phyloP scores from a whole-genome alignment of 2,113 vertebrate species.

The Sardina pilchardus region DNA sequence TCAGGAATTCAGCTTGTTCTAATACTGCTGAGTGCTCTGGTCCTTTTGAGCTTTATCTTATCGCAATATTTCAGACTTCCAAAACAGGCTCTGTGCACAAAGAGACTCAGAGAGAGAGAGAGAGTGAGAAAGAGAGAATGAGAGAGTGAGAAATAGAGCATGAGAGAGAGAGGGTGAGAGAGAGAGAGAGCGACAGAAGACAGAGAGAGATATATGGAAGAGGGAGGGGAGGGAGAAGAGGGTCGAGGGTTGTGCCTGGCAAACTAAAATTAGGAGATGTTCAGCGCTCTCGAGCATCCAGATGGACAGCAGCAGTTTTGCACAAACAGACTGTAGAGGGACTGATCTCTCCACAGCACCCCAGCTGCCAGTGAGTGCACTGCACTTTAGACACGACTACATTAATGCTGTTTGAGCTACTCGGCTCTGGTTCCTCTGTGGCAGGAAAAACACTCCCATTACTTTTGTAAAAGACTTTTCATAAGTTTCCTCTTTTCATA shows the following conservation, averaged over 20 bases:
- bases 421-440: neutral
- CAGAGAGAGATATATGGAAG: neutral
- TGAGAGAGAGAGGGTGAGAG: neutral
- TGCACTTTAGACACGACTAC: neutral
- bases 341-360: neutral
- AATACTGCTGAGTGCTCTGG: neutral
- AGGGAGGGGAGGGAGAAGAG: neutral
- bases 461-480: too few species aligned
- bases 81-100: neutral
- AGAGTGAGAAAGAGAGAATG: neutral
- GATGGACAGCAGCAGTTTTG: neutral
- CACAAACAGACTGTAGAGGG: neutral
- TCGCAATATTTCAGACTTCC: neutral
- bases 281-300: neutral
- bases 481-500: too few species aligned
- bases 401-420: neutral
- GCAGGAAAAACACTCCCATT: neutral
- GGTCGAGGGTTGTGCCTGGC: neutral
- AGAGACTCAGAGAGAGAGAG: neutral
- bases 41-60: neutral
- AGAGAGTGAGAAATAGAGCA: neutral
- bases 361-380: neutral
- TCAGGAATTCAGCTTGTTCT: neutral
- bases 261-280: slow-evolving; percentile 16
- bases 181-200: neutral